Evolutionary conservation across 1,140 invertebrate genomes (phyloP), one percentile per base, ranked within the genome.

Genomic region (Heliconius congener): DNA sequence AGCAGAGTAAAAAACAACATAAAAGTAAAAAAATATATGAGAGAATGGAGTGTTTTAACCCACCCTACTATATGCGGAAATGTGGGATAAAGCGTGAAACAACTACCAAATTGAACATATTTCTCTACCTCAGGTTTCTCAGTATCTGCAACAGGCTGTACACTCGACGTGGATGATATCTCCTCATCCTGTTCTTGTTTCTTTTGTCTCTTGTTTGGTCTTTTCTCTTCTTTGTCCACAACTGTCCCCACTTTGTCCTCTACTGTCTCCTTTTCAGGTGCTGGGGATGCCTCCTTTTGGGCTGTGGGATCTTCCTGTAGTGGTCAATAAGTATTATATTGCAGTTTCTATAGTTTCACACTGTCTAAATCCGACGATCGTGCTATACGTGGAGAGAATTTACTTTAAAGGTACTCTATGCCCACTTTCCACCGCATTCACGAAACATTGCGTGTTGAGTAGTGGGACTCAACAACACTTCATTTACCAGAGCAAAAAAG

Each of bases 101-200:
- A 18, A 55, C 13, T 46, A 46, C 3, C 13, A 46, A 46, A 46
- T 46, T 16, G 42, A 46, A 46, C 3, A 46, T 46, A 46, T 46
- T 46, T 46, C 42, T 46, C 42, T 76, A 90, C 89, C 86, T 90
- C 83, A 11, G 86, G 86, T 75, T 88, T 86, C 0, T 86, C 85
- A 74, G 73, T 73, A 34, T 83, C 86, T 23, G 78, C 55, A n/a
- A 57, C 77, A 13, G 84, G 75, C 66, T 88, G 85, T 8, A 88
- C 88, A 50, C 79, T 86, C 19, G 87, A 88, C 2, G 91, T 92
- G 4, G 91, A 91, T 1, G 89, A 86, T 55, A 91, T 89, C 75
- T 93, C 91, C 9, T 91, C 90, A 18, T 93, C 92, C 73, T 93
- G 89, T 27, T 92, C 90, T 5, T 88, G 86, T 73, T 90, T 91